These are phyloP conservation scores for Zonotrichia leucophrys DNA, from an alignment of 2,113 vertebrate species.

Conservation along the genomic window DNA sequence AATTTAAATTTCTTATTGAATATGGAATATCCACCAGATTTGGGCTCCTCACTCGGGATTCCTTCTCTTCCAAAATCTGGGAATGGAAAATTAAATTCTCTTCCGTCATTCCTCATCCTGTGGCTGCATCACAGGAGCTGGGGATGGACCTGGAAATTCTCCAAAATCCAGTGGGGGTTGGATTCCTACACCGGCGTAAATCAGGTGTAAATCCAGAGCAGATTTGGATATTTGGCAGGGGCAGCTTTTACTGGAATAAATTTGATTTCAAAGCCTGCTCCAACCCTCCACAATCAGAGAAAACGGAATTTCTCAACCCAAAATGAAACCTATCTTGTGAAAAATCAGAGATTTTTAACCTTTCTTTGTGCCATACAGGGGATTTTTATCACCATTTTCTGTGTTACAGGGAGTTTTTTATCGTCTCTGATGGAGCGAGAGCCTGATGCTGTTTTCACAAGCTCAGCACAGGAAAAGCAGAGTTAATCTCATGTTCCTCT, in stretches of 20 bases:
- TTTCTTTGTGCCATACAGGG: not conserved
- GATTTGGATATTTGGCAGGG: not conserved
- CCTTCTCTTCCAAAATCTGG: not conserved
- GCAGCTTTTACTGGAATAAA: not conserved
- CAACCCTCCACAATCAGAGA: not conserved
- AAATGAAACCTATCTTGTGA: not conserved
- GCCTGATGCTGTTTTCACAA: not conserved
- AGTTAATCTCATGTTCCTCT: not conserved
- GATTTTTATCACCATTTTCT: not conserved
- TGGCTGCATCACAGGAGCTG: not conserved
- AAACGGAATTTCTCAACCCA: not conserved
- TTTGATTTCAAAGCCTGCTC: not conserved
- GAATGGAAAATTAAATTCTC: not conserved
- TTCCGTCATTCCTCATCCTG: not conserved
- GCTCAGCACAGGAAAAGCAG: not conserved
- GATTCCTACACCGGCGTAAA: not conserved
- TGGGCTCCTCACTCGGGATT: rapidly evolving
- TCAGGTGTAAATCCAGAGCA: not conserved
- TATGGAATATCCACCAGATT: too few species aligned
- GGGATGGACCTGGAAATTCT: not conserved
- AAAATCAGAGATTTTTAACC: not conserved
- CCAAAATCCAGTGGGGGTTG: not conserved
- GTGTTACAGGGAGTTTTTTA: not conserved
- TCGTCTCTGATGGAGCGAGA: not conserved
- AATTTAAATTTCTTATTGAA: not conserved